Evolutionary conservation across 2,113 vertebrate genomes (phyloP), one percentile per base, ranked within the genome.

Genomic region (Taxidea taxus): DNA sequence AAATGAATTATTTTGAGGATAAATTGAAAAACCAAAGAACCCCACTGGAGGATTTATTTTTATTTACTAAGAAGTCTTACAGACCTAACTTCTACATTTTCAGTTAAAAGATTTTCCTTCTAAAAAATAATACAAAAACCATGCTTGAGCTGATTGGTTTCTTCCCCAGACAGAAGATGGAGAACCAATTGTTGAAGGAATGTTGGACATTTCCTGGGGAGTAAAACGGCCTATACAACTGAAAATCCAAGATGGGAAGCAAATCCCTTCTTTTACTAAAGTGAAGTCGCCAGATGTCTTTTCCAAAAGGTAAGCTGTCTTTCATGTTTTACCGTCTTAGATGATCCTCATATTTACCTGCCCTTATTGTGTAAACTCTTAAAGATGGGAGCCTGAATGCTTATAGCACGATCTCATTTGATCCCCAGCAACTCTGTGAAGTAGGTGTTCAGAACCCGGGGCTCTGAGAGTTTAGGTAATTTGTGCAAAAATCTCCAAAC

Each of bases 241-340:
- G 27, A 99, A 99, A 98, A 99, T 99, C 96, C 99, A 99, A 95
- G 99, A 99, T 97, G 99, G 99, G 70, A 99, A 99, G 85, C 99
- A 99, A 93, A 98, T 97, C 7, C 96, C 98, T 34, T 98, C 98
- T 21, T 98, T 99, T 64, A 93, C 97, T 72, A 97, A 96, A n/a
- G 77, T 98, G 44, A 98, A 98, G 60, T 96, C 99, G 34, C 93
- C 98, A 12, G 99, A 97, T 31, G 98, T 99, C 25, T 97, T 99
- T 68, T 98, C 98, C 80, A 99, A 99, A 98, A 99, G 99, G 99
- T 99, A 96, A 92, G 92, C 42, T 54, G 18, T 74, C 20, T n/a
- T 80, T 44, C 39, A 74, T 5, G 15, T 8, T 77, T 86, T 56
- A 56, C 27, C 68, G 80, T 27, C 60, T 91, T 70, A n/a, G 4